Evolutionary conservation across 2,113 vertebrate genomes (phyloP).

Genomic region (Melanotaenia duboulayi): DNA sequence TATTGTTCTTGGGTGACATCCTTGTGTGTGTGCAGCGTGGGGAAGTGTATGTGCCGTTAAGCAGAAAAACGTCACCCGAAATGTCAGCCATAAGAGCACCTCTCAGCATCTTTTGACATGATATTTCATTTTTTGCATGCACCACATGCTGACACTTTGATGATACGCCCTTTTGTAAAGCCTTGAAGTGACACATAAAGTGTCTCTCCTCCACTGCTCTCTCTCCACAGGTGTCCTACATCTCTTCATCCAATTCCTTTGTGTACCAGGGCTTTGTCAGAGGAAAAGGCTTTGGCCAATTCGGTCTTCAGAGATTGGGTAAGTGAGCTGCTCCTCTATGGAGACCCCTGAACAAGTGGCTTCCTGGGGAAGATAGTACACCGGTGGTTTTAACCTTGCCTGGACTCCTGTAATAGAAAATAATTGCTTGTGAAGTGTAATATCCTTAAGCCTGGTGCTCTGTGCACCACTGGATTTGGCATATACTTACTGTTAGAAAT

Average conservation of each 20-base stretch:
- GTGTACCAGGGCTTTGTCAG: conserved; percentile 97
- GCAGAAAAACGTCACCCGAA: conserved; percentile 68
- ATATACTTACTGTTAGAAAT: neutral
- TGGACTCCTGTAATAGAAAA: conserved; percentile 14
- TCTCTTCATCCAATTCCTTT: conserved; percentile 92
- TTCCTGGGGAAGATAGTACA: neutral
- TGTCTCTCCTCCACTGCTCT: conserved; percentile 62
- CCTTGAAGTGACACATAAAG: conserved; percentile 63
- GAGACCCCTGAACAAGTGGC: conserved; percentile 7
- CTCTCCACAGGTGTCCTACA: conserved; percentile 90
- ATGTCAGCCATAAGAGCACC: conserved; percentile 73
- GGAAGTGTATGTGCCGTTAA: conserved; percentile 47
- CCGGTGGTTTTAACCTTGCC: neutral
- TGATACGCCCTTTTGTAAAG: conserved; percentile 65
- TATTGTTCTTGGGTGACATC: conserved; percentile 20
- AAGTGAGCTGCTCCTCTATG: conserved; percentile 67
- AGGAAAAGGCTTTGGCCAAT: conserved; percentile 97
- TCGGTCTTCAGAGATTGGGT: conserved; percentile 97
- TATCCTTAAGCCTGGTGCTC: too few species aligned
- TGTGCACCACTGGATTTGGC: too few species aligned
- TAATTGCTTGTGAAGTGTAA: neutral
- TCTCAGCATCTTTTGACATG: conserved; percentile 66
- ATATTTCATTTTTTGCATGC: conserved; percentile 70
- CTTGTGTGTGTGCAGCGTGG: neutral
- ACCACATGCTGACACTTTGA: conserved; percentile 75